Evolutionary conservation across 2,797 vertebrate genomes (phyloP), one percentile per base, ranked within the genome.

Genomic region (Alosa sapidissima): DNA sequence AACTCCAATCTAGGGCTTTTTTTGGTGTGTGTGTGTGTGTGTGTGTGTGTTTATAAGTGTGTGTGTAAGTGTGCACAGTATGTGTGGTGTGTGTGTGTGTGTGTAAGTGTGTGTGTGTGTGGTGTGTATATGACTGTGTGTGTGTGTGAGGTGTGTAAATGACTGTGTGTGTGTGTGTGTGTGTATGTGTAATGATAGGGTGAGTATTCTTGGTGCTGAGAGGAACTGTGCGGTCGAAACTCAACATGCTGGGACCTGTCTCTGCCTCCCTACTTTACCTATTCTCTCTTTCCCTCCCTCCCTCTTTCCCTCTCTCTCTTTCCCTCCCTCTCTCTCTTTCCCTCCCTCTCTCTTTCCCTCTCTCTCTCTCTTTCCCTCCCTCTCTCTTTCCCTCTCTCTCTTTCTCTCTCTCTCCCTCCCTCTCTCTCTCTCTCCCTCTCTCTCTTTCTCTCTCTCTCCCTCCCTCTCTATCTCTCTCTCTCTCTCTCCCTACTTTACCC

Each of bases 191-290:
- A 95, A 96, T 95, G 93, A 94, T 93, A 95, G 94, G 94, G 92
- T 95, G 92, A 91, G 92, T 94, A 91, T 93, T 94, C 91, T 87
- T 91, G 92, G 94, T 36, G 58, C 90, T 87, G 91, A 94, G 94
- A 95, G 95, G 94, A 92, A 93, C 92, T 91, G 89, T 95, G 94
- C 87, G 94, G 95, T 95, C 86, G 93, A 95, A 95, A 95, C 93
- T 85, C 91, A 84, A 91, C 95, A 82, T 96, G 95, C 93, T 92
- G 88, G 92, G 94, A 92, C 95, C 90, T 93, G 94, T 91, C 91
- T 88, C 83, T 91, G 48, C 62, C 89, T 82, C 84, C 90, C 85
- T 88, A 89, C 49, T 52, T 82, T 92, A 88, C 87, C 91, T 89
- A 88, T 86, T 62, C 83, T 89, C 88, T 82, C 89, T 84, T 36